Base-by-base conservation (phyloP, 1,140 invertebrate genomes). In the Eumeta japonica region DNA sequence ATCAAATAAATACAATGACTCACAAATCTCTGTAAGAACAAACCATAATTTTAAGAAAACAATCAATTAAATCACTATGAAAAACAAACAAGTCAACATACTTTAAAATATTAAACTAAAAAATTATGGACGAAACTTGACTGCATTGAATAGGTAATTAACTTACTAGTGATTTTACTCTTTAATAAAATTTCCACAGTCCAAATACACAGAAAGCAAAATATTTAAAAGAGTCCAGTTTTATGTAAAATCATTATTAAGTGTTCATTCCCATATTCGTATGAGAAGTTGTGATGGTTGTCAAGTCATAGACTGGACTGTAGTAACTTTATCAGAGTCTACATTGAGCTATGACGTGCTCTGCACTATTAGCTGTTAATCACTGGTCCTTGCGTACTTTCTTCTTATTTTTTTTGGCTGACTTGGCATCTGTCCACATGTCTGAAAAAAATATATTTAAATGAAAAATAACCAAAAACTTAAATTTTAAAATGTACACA, bases 311-410 rank as follows among this genome's bases (percentile, higher is more conserved):
- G n/a, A n/a, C n/a, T n/a, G n/a, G n/a, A n/a, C n/a, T 30, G 11
- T 28, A 19, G 58, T 64, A 62, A 58, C 61, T 66, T 62, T 61
- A 53, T 40, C 42, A 55, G 53, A 41, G 53, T n/a, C n/a, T 45
- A 58, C 56, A 67, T 71, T 71, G 64, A 71, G 64, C 68, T 71
- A 65, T n/a, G n/a, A n/a, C n/a, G n/a, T n/a, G n/a, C n/a, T n/a
- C n/a, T n/a, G n/a, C n/a, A n/a, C n/a, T n/a, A 5, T 7, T 24
- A 7, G 20, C 20, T 7, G 20, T 24, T 24, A n/a, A 24, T 83
- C 78, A 83, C 64, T 83, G 81, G 45, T 83, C 82, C 53, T 83
- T 83, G 48, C 83, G 80, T 36, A 76, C 78, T 64, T 83, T 85
- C 73, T 83, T 85, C 75, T 84, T 83, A 61, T 76, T 78, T 48